Conservation (phyloP, 2,113 vertebrate species). For the Vimba vimba region DNA sequence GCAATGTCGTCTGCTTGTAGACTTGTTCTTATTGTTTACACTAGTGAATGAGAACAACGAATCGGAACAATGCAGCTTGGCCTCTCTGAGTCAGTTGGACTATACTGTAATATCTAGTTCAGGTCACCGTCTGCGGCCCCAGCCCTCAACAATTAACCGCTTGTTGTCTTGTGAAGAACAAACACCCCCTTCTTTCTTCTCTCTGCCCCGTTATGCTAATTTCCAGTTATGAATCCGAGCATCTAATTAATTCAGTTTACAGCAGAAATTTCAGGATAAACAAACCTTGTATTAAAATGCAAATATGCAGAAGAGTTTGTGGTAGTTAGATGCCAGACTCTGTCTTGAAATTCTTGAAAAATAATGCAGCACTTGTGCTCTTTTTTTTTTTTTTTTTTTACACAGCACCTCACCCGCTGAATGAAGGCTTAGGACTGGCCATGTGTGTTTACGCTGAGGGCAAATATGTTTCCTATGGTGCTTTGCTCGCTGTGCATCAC, state of each 20-base stretch:
- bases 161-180: slow-evolving; percentile 53
- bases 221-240: slow-evolving; percentile 58
- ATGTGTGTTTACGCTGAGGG: slow-evolving; percentile 37
- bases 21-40: slow-evolving; percentile 10
- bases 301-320: slow-evolving; percentile 54
- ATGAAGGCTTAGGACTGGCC: background rate
- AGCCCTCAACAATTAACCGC: slow-evolving; percentile 55
- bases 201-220: slow-evolving; percentile 58
- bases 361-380: slow-evolving; percentile 55
- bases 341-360: slow-evolving; percentile 51
- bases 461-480: slow-evolving; percentile 27
- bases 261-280: slow-evolving; percentile 55
- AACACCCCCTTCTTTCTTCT: slow-evolving; percentile 51
- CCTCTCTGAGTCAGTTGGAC: slow-evolving; percentile 1
- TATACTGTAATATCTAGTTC: slow-evolving; percentile 35
- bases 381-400: background rate
- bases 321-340: slow-evolving; percentile 45
- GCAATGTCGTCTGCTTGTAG: background rate
- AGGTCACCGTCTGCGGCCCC: slow-evolving; percentile 41
- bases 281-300: slow-evolving; percentile 59
- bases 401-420: background rate
- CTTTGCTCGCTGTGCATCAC: background rate
- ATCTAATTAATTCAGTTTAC: slow-evolving; percentile 58
- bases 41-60: slow-evolving; percentile 19
- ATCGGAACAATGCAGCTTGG: slow-evolving; percentile 25